Conservation (phyloP, 2,888 invertebrate genomes). For the Litoditis marina region DNA sequence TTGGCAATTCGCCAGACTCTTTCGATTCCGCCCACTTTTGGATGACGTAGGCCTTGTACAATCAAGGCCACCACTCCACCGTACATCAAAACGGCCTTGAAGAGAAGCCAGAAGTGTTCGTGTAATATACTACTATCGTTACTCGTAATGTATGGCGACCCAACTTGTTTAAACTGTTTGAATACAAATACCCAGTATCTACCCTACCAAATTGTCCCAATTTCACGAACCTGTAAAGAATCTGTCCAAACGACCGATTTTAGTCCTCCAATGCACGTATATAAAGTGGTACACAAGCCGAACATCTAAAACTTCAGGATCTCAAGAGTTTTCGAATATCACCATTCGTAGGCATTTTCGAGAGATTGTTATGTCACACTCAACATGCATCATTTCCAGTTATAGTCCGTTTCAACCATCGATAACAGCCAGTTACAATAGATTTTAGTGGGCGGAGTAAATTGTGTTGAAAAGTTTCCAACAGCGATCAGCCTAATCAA, state of each 20-base stretch:
- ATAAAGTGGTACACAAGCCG: conserved; percentile 43
- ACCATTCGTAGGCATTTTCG: too few relatives aligned
- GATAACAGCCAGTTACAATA: too few relatives aligned
- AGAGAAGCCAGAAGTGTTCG: background rate
- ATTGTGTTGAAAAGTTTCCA: too few relatives aligned
- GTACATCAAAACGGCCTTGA: conserved; percentile 50
- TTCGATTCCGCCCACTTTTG: conserved; percentile 42
- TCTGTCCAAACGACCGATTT: conserved; percentile 54
- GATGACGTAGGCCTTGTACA: conserved; percentile 35
- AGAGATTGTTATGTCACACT: too few relatives aligned
- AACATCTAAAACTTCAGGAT: conserved; percentile 34
- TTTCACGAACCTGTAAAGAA: conserved; percentile 30
- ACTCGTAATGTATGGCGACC: too few relatives aligned
- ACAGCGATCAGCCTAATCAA: too few relatives aligned
- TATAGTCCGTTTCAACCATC: too few relatives aligned
- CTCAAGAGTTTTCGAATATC: background rate
- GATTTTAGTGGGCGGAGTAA: too few relatives aligned
- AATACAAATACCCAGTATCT: background rate
- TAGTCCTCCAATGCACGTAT: conserved; percentile 50
- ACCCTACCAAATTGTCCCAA: background rate
- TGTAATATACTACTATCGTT: too few relatives aligned
- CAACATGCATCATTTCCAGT: too few relatives aligned
- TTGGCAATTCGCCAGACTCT: conserved; percentile 39
- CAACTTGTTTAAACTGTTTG: too few relatives aligned
- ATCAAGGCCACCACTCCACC: conserved; percentile 48